Conservation (phyloP, 2,113 vertebrate genomes). For the Callocephalon fimbriatum region DNA sequence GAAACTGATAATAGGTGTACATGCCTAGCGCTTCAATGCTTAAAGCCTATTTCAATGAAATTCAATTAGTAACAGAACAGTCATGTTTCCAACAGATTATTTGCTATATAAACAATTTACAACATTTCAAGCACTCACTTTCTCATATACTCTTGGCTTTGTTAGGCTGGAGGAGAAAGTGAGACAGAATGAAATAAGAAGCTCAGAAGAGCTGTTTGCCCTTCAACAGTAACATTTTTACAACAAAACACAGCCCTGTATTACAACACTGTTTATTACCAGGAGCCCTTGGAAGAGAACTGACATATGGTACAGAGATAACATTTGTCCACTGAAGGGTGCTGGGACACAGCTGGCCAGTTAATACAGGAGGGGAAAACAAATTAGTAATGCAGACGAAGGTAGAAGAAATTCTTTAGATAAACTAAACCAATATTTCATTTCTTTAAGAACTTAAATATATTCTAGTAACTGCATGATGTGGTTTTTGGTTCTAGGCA, state of each 20-base stretch:
- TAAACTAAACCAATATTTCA: not conserved
- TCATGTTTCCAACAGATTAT: not conserved
- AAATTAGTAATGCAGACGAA: not conserved
- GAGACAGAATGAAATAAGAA: not conserved
- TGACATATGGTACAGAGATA: not conserved
- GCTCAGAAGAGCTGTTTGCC: not conserved
- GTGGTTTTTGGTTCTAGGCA: not conserved
- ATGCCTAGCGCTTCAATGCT: not conserved
- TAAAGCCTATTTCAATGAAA: not conserved
- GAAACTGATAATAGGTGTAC: not conserved
- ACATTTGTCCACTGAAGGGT: not conserved
- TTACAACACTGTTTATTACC: not conserved
- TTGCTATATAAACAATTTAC: slow-evolving; percentile 14
- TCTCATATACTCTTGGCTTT: not conserved
- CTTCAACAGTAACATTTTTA: not conserved
- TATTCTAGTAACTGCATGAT: not conserved
- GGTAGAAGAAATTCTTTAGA: not conserved
- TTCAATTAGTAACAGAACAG: not conserved
- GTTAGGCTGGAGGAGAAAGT: not conserved
- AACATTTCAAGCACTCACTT: not conserved
- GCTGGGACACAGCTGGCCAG: not conserved
- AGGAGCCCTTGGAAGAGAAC: not conserved
- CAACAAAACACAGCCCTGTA: not conserved
- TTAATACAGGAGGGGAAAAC: not conserved
- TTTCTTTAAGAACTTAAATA: not conserved